Evolutionary conservation across 2,797 vertebrate genomes (phyloP).

Genomic region (Acridotheres tristis): DNA sequence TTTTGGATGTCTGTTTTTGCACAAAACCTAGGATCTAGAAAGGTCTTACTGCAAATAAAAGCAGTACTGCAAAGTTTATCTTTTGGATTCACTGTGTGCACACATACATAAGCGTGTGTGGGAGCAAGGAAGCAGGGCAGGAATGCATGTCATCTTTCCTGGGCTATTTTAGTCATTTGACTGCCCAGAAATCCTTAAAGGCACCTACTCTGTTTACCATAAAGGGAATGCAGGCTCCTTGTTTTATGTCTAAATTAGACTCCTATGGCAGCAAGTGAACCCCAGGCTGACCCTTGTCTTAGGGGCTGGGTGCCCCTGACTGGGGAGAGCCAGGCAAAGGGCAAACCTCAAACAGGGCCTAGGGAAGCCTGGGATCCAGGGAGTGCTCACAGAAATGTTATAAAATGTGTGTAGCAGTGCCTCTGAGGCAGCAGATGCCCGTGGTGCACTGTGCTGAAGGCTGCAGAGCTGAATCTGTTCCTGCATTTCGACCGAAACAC

Average conservation of each 20-base stretch:
- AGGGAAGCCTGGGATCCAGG: background rate
- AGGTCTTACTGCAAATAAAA: background rate
- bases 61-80: background rate
- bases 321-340: background rate
- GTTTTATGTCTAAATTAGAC: background rate
- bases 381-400: background rate
- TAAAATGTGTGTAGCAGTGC: rapidly evolving
- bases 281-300: background rate
- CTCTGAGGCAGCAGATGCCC: background rate
- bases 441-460: background rate
- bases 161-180: background rate
- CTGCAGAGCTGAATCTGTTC: background rate
- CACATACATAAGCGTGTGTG: background rate
- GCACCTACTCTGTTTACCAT: background rate
- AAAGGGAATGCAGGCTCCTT: background rate
- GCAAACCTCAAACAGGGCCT: background rate
- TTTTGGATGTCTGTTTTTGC: background rate
- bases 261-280: background rate
- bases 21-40: background rate
- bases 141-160: background rate
- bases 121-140: background rate
- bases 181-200: background rate
- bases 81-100: background rate
- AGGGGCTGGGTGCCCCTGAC: rapidly evolving
- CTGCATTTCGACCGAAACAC: background rate